phyloP scores from a whole-genome alignment of 2,797 vertebrate species.

The Mustela erminea region DNA sequence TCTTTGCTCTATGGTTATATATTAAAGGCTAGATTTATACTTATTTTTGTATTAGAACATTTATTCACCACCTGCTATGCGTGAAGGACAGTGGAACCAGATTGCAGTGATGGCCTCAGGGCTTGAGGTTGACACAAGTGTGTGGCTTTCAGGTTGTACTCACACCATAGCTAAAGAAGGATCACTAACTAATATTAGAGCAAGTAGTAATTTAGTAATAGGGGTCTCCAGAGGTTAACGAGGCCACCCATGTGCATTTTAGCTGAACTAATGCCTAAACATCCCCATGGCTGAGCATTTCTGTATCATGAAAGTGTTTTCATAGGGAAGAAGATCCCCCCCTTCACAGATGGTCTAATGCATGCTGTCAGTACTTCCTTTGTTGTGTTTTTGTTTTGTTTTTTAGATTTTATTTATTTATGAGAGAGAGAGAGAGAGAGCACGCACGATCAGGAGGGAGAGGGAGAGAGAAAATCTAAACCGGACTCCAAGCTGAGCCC shows the following conservation, averaged over 20 bases:
- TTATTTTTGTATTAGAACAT: background rate
- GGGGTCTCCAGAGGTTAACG: constrained; percentile 35
- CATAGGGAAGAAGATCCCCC: background rate
- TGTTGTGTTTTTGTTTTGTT: background rate
- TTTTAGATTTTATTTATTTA: background rate
- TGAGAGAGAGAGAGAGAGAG: background rate
- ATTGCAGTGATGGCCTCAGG: background rate
- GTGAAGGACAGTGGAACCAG: background rate
- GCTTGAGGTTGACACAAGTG: background rate
- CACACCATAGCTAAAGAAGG: background rate
- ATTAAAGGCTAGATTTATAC: constrained; percentile 28
- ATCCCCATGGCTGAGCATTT: background rate
- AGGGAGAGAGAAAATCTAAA: background rate
- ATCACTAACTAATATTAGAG: constrained; percentile 21
- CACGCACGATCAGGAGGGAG: background rate
- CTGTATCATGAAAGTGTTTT: background rate
- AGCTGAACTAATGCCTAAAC: background rate
- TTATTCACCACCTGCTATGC: constrained; percentile 10
- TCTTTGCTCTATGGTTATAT: background rate
- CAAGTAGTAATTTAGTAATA: constrained; percentile 1
- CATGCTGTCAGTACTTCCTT: background rate
- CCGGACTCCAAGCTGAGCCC: background rate
- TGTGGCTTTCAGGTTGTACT: background rate
- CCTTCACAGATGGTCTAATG: background rate
- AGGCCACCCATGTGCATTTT: background rate